Evolutionary conservation across 2,797 vertebrate genomes (phyloP), one percentile per base, ranked within the genome.

Genomic region (Silurus aristotelis): DNA sequence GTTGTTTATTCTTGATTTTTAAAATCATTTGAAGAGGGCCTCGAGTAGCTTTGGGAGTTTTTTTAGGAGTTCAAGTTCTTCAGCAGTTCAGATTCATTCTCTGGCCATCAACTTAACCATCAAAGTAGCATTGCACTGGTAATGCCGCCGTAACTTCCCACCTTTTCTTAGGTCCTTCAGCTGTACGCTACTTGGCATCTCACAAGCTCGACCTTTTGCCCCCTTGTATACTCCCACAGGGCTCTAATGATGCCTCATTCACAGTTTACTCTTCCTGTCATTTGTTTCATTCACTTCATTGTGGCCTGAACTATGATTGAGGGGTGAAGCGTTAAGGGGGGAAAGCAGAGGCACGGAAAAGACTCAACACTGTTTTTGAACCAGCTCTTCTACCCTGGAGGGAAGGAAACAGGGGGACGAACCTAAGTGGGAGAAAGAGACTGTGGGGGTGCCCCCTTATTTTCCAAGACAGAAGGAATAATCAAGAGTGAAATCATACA

Each of bases 201-300:
- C 22, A 52, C 19, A 68, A 67, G 52, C 25, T 76, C n/a, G 55
- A 70, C 80, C 55, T 86, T 66, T 79, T 58, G 9, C 56, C 27
- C 58, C 43, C 20, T 61, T 6, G 25, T 20, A 81, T 67, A 15
- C 52, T 82, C 64, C 64, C 56, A 31, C 56, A n/a, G 64, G 71
- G 43, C 81, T 70, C 64, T 19, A 5, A 61, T 19, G 63, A 78
- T 48, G 17, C 72, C 68, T 25, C 66, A 61, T 83, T 70, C 43
- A 61, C 80, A 67, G 56, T 55, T 55, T 43, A 22, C 48, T 68
- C 55, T 76, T 68, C 61, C 78, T 64, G 80, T 68, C 66, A 71
- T 83, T 86, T 46, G 75, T 72, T 68, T 76, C n/a, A 70, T 83
- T 82, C 77, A 77, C 73, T 77, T 82, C 48, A 78, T 71, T 83